Percentiles rank a stretch among this genome's conserved stretches.
Evolutionary conservation across 2,113 vertebrate species (phyloP).

Genomic region (Stomatorhinus ivindoensis): DNA sequence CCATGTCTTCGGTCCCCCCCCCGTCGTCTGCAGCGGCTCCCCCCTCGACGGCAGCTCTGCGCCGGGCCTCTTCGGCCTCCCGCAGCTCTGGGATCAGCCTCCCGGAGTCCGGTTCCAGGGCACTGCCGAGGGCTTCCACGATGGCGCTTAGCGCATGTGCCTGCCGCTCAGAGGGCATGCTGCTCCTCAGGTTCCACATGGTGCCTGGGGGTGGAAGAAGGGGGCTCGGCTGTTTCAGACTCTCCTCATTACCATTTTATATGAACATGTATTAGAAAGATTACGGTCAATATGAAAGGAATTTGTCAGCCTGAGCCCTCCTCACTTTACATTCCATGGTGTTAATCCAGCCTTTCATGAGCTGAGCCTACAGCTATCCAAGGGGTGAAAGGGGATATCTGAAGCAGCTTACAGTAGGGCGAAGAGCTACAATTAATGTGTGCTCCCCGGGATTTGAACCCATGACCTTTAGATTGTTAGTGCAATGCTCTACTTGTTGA

Average conservation of each 20-base stretch:
- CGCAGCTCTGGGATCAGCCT: conserved; percentile 64
- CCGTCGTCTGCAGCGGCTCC: conserved; percentile 24
- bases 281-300: neutral
- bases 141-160: conserved; percentile 75
- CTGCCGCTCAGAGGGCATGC: conserved; percentile 69
- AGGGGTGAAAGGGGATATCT: neutral
- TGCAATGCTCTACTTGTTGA: neutral
- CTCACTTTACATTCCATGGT: neutral
- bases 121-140: conserved; percentile 69
- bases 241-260: neutral
- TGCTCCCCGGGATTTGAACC: neutral
- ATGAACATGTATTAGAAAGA: neutral
- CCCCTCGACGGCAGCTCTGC: conserved; percentile 15
- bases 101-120: conserved; percentile 69
- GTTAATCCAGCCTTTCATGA: neutral
- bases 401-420: neutral
- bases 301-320: neutral
- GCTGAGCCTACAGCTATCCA: neutral
- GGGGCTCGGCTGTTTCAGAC: neutral
- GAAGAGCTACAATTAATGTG: neutral
- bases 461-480: neutral
- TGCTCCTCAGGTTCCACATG: conserved; percentile 82
- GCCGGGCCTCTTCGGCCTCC: conserved; percentile 50
- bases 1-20: conserved; percentile 54
- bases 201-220: conserved; percentile 40